A percentile compares a stretch with the other conserved stretches of the same genome.
Evolutionary conservation across 2,888 invertebrate species (phyloP).

Genomic region (Eustalomyia histrio): DNA sequence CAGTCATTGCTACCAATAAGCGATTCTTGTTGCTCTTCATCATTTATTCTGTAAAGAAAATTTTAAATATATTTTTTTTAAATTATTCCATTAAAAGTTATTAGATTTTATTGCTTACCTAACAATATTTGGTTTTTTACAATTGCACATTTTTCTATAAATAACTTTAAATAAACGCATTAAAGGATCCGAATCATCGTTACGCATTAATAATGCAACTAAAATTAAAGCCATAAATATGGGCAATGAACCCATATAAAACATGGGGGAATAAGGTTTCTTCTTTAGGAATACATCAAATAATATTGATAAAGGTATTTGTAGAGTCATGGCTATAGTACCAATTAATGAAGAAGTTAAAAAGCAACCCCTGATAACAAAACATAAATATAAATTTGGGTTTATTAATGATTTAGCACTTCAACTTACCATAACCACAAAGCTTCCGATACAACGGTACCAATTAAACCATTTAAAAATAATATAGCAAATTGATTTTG

Average conservation of each 20-base stretch:
- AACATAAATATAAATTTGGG: slow-evolving; percentile 5
- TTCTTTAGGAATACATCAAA: slow-evolving; percentile 88
- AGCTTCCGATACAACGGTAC: slow-evolving; percentile 94
- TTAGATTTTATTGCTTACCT: slow-evolving; percentile 70
- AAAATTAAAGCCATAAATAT: slow-evolving; percentile 82
- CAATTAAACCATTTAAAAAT: slow-evolving; percentile 91
- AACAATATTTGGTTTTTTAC: slow-evolving; percentile 76
- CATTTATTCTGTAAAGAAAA: slow-evolving; percentile 79
- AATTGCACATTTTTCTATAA: slow-evolving; percentile 77
- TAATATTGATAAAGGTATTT: slow-evolving; percentile 93
- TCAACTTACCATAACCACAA: slow-evolving; percentile 92
- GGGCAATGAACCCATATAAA: slow-evolving; percentile 89
- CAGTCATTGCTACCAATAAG: slow-evolving; percentile 80
- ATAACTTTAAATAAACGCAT: slow-evolving; percentile 79
- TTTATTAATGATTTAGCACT: background rate
- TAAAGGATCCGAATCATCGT: slow-evolving; percentile 91
- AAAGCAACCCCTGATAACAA: slow-evolving; percentile 90
- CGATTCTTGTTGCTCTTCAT: slow-evolving; percentile 84
- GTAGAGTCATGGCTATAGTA: slow-evolving; percentile 90
- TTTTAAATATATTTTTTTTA: too few relatives aligned
- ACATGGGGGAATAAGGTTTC: slow-evolving; percentile 84
- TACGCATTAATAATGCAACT: slow-evolving; percentile 86
- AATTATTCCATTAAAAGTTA: too few relatives aligned
- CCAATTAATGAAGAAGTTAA: slow-evolving; percentile 95
- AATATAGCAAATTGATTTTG: slow-evolving; percentile 89